Evolutionary conservation across 2,113 vertebrate species (phyloP).

Genomic region (Turnix velox): DNA sequence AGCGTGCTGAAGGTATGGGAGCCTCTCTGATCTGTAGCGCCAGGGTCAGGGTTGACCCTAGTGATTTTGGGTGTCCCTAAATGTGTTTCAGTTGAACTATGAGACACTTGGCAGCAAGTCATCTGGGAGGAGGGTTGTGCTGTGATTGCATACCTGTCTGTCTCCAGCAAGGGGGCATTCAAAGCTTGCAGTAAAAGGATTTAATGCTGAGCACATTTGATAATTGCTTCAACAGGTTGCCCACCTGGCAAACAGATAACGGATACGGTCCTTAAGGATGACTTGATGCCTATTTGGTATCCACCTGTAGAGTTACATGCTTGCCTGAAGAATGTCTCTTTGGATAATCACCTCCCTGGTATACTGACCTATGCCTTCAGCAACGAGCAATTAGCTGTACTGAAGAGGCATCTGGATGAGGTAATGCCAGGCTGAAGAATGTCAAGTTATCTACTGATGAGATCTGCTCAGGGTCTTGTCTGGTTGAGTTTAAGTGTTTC

Average conservation of each 20-base stretch:
- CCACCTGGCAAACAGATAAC: neutral
- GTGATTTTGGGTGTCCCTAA: neutral
- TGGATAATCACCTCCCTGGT: neutral
- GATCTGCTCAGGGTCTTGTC: neutral
- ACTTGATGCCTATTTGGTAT: neutral
- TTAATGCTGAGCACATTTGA: neutral
- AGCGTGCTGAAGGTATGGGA: neutral
- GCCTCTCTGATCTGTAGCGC: neutral
- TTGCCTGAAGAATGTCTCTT: constrained; percentile 29
- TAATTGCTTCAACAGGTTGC: neutral
- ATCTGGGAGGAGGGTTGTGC: neutral
- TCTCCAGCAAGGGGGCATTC: neutral
- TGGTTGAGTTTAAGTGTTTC: neutral
- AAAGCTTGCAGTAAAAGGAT: neutral
- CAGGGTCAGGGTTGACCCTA: neutral
- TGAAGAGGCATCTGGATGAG: constrained; percentile 61
- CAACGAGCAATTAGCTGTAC: constrained; percentile 21
- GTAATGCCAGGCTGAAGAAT: neutral
- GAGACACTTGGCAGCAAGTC: neutral
- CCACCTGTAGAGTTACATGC: neutral
- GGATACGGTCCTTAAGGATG: accelerated
- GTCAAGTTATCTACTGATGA: neutral
- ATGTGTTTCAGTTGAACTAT: neutral
- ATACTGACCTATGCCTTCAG: constrained; percentile 51
- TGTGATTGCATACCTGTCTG: neutral